Evolutionary conservation across 1,140 invertebrate genomes (phyloP).

Genomic region (Halesus radiatus): DNA sequence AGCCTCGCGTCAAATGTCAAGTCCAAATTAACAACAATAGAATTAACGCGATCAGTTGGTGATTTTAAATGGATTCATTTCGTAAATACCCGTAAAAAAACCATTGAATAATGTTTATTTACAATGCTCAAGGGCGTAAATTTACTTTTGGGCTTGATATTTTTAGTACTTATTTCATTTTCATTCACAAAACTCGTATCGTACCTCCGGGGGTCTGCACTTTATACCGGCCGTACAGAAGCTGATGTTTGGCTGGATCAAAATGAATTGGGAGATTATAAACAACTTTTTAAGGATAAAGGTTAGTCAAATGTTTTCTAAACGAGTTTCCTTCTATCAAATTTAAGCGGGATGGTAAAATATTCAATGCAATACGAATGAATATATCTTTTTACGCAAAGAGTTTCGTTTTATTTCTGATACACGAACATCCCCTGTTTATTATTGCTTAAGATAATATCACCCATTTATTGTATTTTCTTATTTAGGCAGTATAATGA

Average conservation of each 20-base stretch:
- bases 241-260: constrained; percentile 81
- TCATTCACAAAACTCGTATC: constrained; percentile 49
- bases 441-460: too few species aligned
- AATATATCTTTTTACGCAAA: too few species aligned
- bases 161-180: constrained; percentile 47
- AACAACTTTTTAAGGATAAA: constrained; percentile 77
- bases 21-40: constrained; percentile 41
- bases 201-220: constrained; percentile 55
- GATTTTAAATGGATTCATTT: constrained; percentile 25
- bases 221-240: constrained; percentile 70
- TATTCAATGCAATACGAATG: too few species aligned
- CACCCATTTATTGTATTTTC: too few species aligned
- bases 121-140: constrained; percentile 52
- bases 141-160: constrained; percentile 41
- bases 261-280: constrained; percentile 77
- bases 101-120: constrained; percentile 41
- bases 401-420: too few species aligned
- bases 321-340: too few species aligned
- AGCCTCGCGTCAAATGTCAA: constrained; percentile 29
- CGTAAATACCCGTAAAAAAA: constrained; percentile 16
- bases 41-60: not conserved
- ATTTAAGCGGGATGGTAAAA: too few species aligned
- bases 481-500: too few species aligned
- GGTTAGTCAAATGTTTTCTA: constrained; percentile 69
- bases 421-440: too few species aligned